A percentile compares a stretch with the other conserved stretches of the same genome.
These are phyloP conservation scores for Trisateles emortualis DNA, from an alignment of 2,888 invertebrate genomes.

Conservation along the genomic window DNA sequence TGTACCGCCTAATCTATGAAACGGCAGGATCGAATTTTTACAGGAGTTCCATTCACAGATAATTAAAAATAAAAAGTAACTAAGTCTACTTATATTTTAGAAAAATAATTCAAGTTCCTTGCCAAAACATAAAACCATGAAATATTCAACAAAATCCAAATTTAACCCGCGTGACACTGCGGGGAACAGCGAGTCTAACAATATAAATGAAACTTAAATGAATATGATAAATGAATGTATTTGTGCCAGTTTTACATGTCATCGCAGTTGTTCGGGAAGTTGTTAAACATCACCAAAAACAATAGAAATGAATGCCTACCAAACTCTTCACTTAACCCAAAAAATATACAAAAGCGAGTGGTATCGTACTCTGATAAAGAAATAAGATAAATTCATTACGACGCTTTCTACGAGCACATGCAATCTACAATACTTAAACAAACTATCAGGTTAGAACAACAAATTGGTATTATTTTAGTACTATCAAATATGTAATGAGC, in stretches of 20 bases:
- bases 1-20: no score
- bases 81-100: no score
- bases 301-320: conserved; percentile 10
- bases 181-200: no score
- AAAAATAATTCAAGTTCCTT: no score
- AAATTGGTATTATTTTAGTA: conserved; percentile 34
- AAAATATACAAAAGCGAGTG: background rate
- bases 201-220: conserved; percentile 17
- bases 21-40: no score
- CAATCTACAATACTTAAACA: conserved; percentile 16
- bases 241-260: conserved; percentile 15
- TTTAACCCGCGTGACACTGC: no score
- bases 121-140: no score
- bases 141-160: no score
- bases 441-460: conserved; percentile 19
- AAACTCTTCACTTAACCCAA: conserved; percentile 5
- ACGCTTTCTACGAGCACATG: background rate
- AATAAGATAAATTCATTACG: conserved; percentile 1
- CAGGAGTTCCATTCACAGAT: no score
- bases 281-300: conserved; percentile 9
- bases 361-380: background rate
- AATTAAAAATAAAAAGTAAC: no score
- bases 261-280: conserved; percentile 4
- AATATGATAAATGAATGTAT: conserved; percentile 28
- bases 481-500: conserved; percentile 37